Evolutionary conservation across 2,888 invertebrate genomes (phyloP).

Genomic region (Agrotis clavis): DNA sequence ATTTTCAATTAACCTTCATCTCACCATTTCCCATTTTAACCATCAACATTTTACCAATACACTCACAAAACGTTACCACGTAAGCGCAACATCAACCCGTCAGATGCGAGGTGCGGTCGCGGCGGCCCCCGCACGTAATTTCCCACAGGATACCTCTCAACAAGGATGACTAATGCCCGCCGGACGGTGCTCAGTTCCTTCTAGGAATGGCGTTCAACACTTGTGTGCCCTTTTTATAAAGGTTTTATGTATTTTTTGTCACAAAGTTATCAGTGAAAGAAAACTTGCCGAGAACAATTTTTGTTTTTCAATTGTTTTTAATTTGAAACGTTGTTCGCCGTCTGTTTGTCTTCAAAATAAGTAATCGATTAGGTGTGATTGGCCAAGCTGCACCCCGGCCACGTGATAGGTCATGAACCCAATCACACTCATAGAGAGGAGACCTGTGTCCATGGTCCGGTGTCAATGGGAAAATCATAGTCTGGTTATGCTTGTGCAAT

Average conservation of each 20-base stretch:
- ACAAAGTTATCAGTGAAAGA: background rate
- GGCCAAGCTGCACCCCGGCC: background rate
- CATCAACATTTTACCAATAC: slow-evolving; percentile 44
- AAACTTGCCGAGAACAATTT: too few relatives aligned
- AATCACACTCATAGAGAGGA: background rate
- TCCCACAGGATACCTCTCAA: slow-evolving; percentile 88
- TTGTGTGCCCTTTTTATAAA: slow-evolving; percentile 50
- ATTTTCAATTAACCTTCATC: background rate
- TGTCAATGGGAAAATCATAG: background rate
- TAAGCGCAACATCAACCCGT: slow-evolving; percentile 65
- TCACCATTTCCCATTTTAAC: slow-evolving; percentile 23
- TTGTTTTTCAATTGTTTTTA: too few relatives aligned
- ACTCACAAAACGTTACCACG: slow-evolving; percentile 42
- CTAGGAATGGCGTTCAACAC: slow-evolving; percentile 64
- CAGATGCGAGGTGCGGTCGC: slow-evolving; percentile 64
- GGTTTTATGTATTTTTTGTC: slow-evolving; percentile 16
- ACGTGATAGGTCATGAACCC: too few relatives aligned
- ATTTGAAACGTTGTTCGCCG: too few relatives aligned
- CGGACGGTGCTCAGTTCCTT: slow-evolving; percentile 75
- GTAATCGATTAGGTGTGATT: too few relatives aligned
- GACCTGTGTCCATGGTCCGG: background rate
- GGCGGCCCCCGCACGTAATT: slow-evolving; percentile 79
- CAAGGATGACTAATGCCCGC: slow-evolving; percentile 86
- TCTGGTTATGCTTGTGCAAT: background rate
- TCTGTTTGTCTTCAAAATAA: too few relatives aligned